Percentiles rank a stretch among this genome's conserved stretches.
These are phyloP conservation scores for Carassius carassius DNA, from an alignment of 2,113 vertebrate species.

Conservation along the genomic window DNA sequence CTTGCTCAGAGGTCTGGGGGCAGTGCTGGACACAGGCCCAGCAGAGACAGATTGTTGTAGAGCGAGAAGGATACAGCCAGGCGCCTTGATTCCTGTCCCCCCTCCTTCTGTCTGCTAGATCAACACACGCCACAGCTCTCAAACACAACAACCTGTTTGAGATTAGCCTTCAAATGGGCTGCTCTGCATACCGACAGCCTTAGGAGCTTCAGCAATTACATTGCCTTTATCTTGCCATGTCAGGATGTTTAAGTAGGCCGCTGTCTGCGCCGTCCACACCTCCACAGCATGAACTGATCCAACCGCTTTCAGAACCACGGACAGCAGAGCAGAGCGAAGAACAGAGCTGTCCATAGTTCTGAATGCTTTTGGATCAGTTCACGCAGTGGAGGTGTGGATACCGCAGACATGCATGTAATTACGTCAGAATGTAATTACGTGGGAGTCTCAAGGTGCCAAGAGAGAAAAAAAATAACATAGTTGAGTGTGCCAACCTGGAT, in stretches of 20 bases:
- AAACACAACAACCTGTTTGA: constrained; percentile 53
- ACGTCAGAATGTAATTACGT: too few relatives aligned
- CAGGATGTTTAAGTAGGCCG: too few relatives aligned
- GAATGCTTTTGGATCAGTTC: too few relatives aligned
- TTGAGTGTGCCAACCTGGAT: constrained; percentile 18
- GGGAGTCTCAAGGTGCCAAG: too few relatives aligned
- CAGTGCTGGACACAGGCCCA: constrained; percentile 53
- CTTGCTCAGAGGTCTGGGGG: constrained; percentile 25
- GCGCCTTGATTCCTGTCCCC: constrained; percentile 50
- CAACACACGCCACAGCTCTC: constrained; percentile 32
- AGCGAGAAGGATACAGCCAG: constrained; percentile 39
- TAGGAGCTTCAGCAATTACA: not conserved
- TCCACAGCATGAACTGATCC: not conserved
- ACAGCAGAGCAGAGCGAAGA: not conserved
- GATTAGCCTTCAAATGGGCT: constrained; percentile 40
- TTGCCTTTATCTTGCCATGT: too few relatives aligned
- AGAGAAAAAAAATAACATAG: not conserved
- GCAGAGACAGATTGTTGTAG: constrained; percentile 57
- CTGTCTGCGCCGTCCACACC: not conserved
- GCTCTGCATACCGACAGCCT: constrained; percentile 19
- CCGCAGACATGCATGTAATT: not conserved
- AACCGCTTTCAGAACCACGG: not conserved
- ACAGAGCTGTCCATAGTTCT: too few relatives aligned
- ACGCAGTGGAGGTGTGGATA: too few relatives aligned
- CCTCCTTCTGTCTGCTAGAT: constrained; percentile 47